Evolutionary conservation across 1,140 invertebrate genomes (phyloP), one percentile per base, ranked within the genome.

Genomic region (Akabosia matsudoensis): DNA sequence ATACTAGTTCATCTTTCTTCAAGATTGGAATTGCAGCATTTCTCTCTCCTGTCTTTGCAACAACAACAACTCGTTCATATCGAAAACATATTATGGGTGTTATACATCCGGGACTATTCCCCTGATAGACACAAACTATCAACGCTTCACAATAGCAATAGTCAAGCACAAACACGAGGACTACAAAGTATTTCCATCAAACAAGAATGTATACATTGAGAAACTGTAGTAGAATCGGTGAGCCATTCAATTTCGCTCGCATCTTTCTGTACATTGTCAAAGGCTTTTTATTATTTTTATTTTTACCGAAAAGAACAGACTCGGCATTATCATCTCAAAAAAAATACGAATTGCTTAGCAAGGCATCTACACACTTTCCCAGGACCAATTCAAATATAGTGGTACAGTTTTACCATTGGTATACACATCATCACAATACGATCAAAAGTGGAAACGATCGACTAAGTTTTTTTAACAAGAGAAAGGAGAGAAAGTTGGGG

Each of bases 401-500:
- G n/a, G n/a, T n/a, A n/a, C n/a, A n/a, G n/a, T n/a, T n/a, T n/a
- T n/a, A n/a, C n/a, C n/a, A n/a, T n/a, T n/a, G n/a, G n/a, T n/a
- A n/a, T n/a, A n/a, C 54, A 67, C 61, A 67, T 24, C 14, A 14
- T 61, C 54, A 61, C 54, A 67, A 67, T 67, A 67, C 61, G 61
- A 67, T 67, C 22, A 67, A 67, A 67, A 67, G 61, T 67, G 61
- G 61, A 67, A 67, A 67, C 24, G 26, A 67, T 67, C 61, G 31
- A 67, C 26, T 10, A 67, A 31, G 61, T 67, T 67, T 45, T 45
- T 45, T 10, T 10, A 18, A 45, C 7, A 18, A 45, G 18, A 10
- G 30, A 7, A 67, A 67, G 7, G 61, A 67, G 31, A 67, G 61
- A 30, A n/a, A n/a, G n/a, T 67, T 24, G 24, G 14, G 54, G 24